Percentiles rank a stretch among this genome's conserved stretches.
These are phyloP conservation scores for Yponomeuta malinellus DNA, from an alignment of 2,888 invertebrate species.

Conservation along the genomic window DNA sequence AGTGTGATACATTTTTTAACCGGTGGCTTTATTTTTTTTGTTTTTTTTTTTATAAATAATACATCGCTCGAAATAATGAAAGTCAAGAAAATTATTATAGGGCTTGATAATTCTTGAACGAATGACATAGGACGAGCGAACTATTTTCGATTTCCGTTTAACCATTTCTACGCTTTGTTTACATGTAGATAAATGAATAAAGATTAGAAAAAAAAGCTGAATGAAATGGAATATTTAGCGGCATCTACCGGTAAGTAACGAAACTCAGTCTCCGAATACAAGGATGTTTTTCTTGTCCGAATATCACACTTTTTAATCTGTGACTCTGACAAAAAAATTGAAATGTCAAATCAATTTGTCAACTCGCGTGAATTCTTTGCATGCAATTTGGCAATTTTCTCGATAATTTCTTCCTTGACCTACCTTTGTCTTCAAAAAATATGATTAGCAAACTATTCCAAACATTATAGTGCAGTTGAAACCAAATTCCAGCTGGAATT, in stretches of 20 bases:
- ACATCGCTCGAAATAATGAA: too few species aligned
- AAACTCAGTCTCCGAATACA: background rate
- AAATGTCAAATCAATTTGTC: background rate
- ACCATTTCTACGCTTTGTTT: too few species aligned
- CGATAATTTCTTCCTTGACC: background rate
- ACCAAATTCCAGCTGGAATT: background rate
- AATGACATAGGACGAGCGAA: too few species aligned
- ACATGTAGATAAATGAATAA: too few species aligned
- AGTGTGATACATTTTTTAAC: too few species aligned
- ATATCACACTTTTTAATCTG: background rate
- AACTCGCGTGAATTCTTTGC: background rate
- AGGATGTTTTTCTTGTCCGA: too few species aligned
- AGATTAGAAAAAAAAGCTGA: too few species aligned
- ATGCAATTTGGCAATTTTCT: background rate
- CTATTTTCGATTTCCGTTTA: too few species aligned
- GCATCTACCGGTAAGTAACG: background rate
- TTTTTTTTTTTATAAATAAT: too few species aligned
- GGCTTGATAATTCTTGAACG: too few species aligned
- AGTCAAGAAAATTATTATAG: too few species aligned
- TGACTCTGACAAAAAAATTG: background rate
- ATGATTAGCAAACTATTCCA: background rate
- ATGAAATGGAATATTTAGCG: background rate
- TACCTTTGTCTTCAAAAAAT: background rate
- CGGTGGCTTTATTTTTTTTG: too few species aligned
- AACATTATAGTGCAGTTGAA: conserved; percentile 6